phyloP scores from a whole-genome alignment of 1,140 invertebrate species.

The Lithobius niger region DNA sequence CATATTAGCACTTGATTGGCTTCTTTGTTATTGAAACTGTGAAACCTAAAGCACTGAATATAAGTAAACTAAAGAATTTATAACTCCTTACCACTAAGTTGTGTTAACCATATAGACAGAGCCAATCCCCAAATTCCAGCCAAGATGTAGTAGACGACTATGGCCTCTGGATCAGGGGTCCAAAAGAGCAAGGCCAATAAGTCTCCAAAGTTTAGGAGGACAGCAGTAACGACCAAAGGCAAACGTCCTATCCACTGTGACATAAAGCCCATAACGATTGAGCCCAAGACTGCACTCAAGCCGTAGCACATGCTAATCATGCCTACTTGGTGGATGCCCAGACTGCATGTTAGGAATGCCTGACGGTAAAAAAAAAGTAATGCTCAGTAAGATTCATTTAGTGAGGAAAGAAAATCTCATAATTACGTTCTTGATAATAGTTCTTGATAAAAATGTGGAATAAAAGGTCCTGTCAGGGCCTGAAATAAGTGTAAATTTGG shows the following conservation, averaged over 20 bases:
- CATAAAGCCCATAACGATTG: constrained; percentile 71
- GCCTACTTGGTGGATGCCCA: constrained; percentile 79
- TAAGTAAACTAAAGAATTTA: too few relatives aligned
- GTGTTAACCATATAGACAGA: constrained; percentile 94
- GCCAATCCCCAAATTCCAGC: constrained; percentile 88
- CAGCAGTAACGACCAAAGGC: constrained; percentile 65
- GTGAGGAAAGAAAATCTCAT: too few relatives aligned
- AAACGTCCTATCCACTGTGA: constrained; percentile 84
- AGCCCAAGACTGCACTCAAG: constrained; percentile 75
- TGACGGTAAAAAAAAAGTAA: constrained; percentile 34
- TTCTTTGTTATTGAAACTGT: too few relatives aligned
- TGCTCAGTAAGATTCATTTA: too few relatives aligned
- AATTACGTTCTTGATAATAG: too few relatives aligned
- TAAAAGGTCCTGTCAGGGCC: too few relatives aligned
- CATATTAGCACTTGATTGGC: too few relatives aligned
- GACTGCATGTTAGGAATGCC: constrained; percentile 83
- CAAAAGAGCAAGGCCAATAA: constrained; percentile 66
- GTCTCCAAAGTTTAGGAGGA: constrained; percentile 57
- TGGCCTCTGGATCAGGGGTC: constrained; percentile 65
- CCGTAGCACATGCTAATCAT: constrained; percentile 94
- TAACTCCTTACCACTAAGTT: constrained; percentile 85
- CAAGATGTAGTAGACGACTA: constrained; percentile 73
- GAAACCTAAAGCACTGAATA: too few relatives aligned
- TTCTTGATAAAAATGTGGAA: too few relatives aligned
- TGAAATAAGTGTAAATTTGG: too few relatives aligned